These are phyloP conservation scores for Morelia viridis DNA, from an alignment of 2,797 vertebrate genomes.

Conservation along the genomic window DNA sequence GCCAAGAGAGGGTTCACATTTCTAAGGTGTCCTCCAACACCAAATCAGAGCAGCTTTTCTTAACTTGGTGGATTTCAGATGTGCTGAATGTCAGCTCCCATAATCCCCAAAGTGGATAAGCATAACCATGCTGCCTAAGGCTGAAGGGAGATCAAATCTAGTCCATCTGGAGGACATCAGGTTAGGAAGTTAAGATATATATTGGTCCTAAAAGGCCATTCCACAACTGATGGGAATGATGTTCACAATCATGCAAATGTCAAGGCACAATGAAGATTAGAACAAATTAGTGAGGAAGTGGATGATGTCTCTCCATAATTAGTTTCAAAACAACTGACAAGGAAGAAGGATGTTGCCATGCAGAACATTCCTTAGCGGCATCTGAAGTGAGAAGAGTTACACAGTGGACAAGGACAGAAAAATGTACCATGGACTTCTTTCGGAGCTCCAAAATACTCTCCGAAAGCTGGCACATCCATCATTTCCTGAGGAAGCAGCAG, in stretches of 20 bases:
- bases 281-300: background rate
- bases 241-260: background rate
- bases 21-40: no score
- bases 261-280: background rate
- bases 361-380: constrained; percentile 5
- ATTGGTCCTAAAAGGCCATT: background rate
- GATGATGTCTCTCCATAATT: background rate
- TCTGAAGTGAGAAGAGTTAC: accelerated
- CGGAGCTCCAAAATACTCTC: constrained; percentile 26
- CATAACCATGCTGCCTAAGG: no score
- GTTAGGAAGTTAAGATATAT: no score
- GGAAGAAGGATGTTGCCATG: background rate
- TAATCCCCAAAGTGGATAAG: no score
- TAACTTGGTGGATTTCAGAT: no score
- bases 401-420: accelerated
- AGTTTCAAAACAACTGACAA: background rate
- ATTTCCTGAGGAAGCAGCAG: constrained; percentile 56
- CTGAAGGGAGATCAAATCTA: background rate
- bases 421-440: constrained; percentile 61
- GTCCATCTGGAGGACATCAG: background rate
- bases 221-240: background rate
- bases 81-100: no score
- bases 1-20: background rate
- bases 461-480: constrained; percentile 43
- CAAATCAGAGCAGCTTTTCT: background rate